phyloP scores from a whole-genome alignment of 1,140 invertebrate genomes.

The Cotesia glomerata region DNA sequence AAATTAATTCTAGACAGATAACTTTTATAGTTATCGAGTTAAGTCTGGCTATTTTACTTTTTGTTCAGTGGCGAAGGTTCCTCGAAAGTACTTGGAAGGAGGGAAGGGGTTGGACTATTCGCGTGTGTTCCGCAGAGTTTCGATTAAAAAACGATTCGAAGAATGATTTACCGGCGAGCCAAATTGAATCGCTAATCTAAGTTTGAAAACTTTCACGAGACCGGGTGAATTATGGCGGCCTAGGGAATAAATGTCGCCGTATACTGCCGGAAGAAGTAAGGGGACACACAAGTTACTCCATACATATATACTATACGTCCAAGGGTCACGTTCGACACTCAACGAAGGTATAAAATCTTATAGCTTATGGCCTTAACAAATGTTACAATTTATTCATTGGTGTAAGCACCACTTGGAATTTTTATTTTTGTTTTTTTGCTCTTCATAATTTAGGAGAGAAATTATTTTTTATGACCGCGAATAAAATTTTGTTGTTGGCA shows the following conservation, averaged over 20 bases:
- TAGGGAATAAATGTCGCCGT: constrained; percentile 42
- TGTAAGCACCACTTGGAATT: too few relatives aligned
- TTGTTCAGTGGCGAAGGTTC: too few relatives aligned
- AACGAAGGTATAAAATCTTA: neutral
- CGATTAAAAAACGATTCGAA: constrained; percentile 51
- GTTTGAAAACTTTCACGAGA: constrained; percentile 48
- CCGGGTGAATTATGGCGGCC: constrained; percentile 41
- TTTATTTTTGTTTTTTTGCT: constrained; percentile 21
- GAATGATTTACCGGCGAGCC: constrained; percentile 44
- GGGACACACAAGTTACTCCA: constrained; percentile 10
- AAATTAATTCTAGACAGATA: too few relatives aligned
- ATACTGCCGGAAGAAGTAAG: neutral
- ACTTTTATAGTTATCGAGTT: too few relatives aligned
- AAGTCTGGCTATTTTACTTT: too few relatives aligned
- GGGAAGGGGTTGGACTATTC: neutral
- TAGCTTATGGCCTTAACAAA: neutral
- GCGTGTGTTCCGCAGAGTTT: neutral
- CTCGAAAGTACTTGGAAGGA: too few relatives aligned
- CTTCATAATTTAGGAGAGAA: too few relatives aligned
- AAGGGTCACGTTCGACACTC: neutral
- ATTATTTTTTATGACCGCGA: neutral
- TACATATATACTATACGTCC: neutral
- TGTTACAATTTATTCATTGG: too few relatives aligned
- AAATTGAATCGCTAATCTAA: constrained; percentile 58
- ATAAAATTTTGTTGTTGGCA: neutral